Evolutionary conservation across 2,113 vertebrate genomes (phyloP).

Genomic region (Rhizomys pruinosus): DNA sequence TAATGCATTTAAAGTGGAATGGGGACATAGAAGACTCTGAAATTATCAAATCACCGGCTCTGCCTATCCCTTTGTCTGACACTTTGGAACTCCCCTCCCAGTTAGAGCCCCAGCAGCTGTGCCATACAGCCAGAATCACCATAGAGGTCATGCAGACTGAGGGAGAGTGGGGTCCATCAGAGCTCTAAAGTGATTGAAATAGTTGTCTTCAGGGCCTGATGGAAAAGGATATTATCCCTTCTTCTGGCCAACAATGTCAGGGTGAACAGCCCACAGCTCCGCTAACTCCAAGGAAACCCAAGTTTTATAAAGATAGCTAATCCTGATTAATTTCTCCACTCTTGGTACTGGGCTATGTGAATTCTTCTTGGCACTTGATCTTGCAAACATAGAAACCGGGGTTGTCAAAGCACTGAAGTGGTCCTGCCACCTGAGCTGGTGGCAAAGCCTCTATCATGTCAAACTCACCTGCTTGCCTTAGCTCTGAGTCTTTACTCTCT

Average conservation of each 20-base stretch:
- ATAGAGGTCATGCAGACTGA: neutral
- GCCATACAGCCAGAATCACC: accelerated
- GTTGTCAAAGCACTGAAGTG: neutral
- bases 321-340: neutral
- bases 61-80: neutral
- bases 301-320: neutral
- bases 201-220: neutral
- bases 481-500: neutral
- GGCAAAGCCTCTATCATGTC: neutral
- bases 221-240: neutral
- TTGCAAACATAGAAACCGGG: neutral
- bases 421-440: neutral
- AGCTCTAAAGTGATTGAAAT: neutral
- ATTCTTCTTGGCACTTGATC: neutral
- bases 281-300: neutral
- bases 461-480: neutral
- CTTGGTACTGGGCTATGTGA: neutral
- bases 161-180: accelerated
- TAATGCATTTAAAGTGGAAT: slow-evolving; percentile 23
- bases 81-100: neutral
- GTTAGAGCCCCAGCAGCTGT: neutral
- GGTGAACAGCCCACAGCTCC: too few species aligned
- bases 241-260: neutral
- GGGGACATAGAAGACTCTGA: neutral
- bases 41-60: neutral